These are phyloP conservation scores for Nephrotoma appendiculata DNA, from an alignment of 2,888 invertebrate genomes.

Conservation along the genomic window DNA sequence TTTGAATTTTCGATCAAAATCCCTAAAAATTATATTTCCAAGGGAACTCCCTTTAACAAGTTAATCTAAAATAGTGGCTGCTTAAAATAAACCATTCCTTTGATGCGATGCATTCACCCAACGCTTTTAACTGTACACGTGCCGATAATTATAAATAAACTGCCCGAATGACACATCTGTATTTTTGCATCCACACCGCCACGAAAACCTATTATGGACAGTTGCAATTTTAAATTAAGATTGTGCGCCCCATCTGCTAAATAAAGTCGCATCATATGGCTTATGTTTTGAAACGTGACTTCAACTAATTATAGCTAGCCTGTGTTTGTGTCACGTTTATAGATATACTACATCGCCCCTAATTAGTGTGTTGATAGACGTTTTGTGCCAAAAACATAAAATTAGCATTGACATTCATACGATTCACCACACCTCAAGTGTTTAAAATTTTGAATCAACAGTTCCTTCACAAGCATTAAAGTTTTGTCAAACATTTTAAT, in stretches of 20 bases:
- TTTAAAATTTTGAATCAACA: neutral
- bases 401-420: neutral
- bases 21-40: no score
- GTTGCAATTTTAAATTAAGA: neutral
- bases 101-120: no score
- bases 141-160: no score
- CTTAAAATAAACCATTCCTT: no score
- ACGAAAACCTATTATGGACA: no score
- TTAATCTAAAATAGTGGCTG: no score
- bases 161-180: no score
- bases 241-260: neutral
- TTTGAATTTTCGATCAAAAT: no score
- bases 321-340: neutral
- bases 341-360: neutral
- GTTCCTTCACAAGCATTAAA: neutral
- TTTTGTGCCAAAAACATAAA: neutral
- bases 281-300: neutral
- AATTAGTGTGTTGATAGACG: neutral
- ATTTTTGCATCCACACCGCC: neutral
- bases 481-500: neutral
- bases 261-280: neutral
- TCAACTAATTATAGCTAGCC: neutral
- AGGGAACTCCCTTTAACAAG: no score
- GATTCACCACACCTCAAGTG: neutral
- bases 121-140: no score